Evolutionary conservation across 2,113 vertebrate genomes (phyloP).

Genomic region (Myrmophylax atrothorax): DNA sequence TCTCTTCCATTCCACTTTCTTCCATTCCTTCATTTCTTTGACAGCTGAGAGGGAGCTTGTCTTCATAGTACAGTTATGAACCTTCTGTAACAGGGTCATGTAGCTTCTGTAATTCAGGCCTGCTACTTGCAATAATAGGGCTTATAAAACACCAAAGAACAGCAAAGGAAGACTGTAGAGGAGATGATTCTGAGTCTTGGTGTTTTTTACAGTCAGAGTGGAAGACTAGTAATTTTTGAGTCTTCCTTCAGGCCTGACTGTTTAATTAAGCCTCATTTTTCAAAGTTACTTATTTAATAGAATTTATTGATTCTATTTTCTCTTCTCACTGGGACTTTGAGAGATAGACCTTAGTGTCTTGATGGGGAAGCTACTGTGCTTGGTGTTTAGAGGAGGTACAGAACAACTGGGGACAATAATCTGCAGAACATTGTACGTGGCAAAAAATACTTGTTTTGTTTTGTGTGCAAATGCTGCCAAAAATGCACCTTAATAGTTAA

Average conservation of each 20-base stretch:
- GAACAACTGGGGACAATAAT: not conserved
- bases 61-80: not conserved
- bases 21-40: not conserved
- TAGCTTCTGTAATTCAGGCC: not conserved
- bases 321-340: not conserved
- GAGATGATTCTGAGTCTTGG: not conserved
- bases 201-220: not conserved
- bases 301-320: not conserved
- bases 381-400: not conserved
- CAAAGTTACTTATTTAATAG: accelerated
- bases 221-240: not conserved
- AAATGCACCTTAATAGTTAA: not conserved
- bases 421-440: not conserved
- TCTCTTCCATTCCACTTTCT: not conserved
- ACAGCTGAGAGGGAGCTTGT: not conserved
- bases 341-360: not conserved
- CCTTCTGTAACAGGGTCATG: not conserved
- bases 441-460: not conserved
- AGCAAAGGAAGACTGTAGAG: not conserved
- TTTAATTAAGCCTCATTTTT: not conserved
- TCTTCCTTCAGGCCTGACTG: not conserved
- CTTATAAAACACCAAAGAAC: not conserved
- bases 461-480: not conserved
- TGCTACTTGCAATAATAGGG: not conserved
- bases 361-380: not conserved